Evolutionary conservation across 1,140 invertebrate genomes (phyloP), one percentile per base, ranked within the genome.

Genomic region (Aphis craccivora): DNA sequence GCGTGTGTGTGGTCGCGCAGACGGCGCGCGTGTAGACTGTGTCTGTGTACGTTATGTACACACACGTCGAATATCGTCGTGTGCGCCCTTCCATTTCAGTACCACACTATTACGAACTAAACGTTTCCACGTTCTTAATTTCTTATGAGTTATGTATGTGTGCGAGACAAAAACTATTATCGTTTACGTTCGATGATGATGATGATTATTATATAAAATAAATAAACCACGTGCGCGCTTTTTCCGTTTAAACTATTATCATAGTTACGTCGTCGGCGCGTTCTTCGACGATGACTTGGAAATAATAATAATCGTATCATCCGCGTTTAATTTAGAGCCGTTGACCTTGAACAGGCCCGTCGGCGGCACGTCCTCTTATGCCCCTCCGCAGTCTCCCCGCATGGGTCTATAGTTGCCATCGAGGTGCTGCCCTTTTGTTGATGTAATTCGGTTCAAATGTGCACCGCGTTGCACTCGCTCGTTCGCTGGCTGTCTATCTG

Each of bases 391-490:
- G 60, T 76, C 60, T 76, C 60, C 4, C 30, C 18, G 60, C 20
- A 35, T 45, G 45, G n/a, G 43, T 40, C 48, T 48, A 81, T 51
- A 45, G 20, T 14, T 35, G n/a, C 23, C 23, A 81, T 5, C 45
- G 35, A 86, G 51, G 81, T 93, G 51, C 91, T 93, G 45, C 45
- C 60, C 90, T 83, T 76, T 67, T 86, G 91, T 53, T 86, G 35
- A 43, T 93, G 91, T 90, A 60, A 90, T 90, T 90, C 55, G 25
- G 89, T 90, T 90, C 37, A 90, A 90, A 90, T 35, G 81, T 86
- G 67, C 90, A 83, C 48, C 22, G 30, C 45, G n/a, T 20, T 86
- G 81, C 76, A 37, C 23, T 93, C 76, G 76, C 53, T 48, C 22
- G 18, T 18, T 91, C 7, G 8, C 22, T 91, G 30, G 30, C 40